Conservation (phyloP, 1,140 invertebrate species). For the Yoshiicerus persimilis region DNA sequence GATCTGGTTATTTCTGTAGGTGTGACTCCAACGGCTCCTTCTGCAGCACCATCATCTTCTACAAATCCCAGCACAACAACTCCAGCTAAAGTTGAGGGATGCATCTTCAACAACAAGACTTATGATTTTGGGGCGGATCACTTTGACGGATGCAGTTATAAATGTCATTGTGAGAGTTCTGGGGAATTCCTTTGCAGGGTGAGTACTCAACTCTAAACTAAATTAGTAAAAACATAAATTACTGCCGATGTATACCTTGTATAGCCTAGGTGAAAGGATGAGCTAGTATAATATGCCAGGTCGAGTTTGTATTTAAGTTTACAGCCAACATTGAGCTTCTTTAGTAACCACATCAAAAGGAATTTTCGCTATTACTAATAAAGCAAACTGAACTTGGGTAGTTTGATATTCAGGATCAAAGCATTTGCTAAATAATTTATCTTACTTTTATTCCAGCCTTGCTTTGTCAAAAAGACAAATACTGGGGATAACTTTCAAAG, state of each 20-base stretch:
- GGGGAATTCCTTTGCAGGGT: constrained; percentile 54
- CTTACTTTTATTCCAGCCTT: no score
- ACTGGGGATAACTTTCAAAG: no score
- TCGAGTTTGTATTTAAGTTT: no score
- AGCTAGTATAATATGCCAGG: no score
- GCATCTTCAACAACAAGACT: constrained; percentile 53
- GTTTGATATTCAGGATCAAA: no score
- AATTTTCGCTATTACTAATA: no score
- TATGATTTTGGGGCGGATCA: constrained; percentile 53
- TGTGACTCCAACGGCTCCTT: constrained; percentile 40
- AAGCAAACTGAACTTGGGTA: no score
- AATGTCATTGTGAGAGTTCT: constrained; percentile 54
- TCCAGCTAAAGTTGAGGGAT: constrained; percentile 49
- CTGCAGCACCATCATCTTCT: constrained; percentile 28
- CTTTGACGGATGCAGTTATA: constrained; percentile 54
- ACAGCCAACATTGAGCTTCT: no score
- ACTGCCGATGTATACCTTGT: neutral
- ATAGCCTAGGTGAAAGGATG: no score
- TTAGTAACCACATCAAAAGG: no score
- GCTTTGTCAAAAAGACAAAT: no score
- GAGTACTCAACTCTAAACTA: neutral
- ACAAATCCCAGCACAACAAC: constrained; percentile 40
- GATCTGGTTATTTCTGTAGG: neutral
- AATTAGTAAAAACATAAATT: neutral
- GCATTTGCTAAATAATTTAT: no score